Evolutionary conservation across 2,797 vertebrate genomes (phyloP).

Genomic region (Somateria mollissima): DNA sequence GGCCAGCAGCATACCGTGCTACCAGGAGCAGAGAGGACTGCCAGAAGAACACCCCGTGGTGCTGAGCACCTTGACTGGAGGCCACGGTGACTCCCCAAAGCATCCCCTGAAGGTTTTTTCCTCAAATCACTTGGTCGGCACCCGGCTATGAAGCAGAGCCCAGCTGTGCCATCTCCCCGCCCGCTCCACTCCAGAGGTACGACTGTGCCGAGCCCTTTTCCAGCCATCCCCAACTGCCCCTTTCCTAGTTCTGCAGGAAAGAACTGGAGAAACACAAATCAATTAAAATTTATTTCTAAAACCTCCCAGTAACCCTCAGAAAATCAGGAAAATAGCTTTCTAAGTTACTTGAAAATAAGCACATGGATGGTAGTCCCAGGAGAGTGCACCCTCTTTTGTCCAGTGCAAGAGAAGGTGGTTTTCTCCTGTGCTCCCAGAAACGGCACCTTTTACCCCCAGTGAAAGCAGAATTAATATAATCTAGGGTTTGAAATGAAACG

Average conservation of each 20-base stretch:
- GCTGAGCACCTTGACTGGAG: background rate
- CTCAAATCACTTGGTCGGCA: background rate
- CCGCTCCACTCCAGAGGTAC: background rate
- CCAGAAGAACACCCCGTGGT: background rate
- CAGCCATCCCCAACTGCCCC: background rate
- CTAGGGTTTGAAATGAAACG: background rate
- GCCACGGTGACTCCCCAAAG: background rate
- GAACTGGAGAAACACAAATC: background rate
- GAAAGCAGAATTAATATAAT: background rate
- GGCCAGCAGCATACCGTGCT: rapidly evolving
- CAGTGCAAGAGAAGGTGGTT: background rate
- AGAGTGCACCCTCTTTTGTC: background rate
- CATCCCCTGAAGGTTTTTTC: background rate
- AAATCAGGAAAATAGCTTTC: background rate
- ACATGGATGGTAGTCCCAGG: background rate
- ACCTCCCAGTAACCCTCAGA: background rate
- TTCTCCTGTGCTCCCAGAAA: background rate
- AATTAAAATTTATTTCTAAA: slow-evolving; percentile 52
- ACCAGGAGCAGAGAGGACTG: background rate
- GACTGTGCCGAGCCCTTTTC: background rate
- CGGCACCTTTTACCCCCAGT: background rate
- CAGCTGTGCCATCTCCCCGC: background rate
- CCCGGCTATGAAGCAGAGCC: background rate
- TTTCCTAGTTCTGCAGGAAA: background rate
- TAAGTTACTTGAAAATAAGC: background rate